Evolutionary conservation across 2,113 vertebrate species (phyloP), one percentile per base, ranked within the genome.

Genomic region (Patagioenas fasciata): DNA sequence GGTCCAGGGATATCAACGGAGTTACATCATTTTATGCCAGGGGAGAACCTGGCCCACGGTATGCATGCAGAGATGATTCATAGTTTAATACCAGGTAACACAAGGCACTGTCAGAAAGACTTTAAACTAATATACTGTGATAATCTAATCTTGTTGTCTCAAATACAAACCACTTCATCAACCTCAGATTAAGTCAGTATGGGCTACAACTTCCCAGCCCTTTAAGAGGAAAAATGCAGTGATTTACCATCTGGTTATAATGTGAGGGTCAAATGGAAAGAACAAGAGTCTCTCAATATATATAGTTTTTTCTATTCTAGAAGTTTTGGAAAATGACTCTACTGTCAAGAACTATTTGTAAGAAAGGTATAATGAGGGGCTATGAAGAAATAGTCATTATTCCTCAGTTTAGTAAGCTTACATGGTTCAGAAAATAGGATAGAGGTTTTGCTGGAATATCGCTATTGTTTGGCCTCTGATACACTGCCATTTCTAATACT

Each of bases 81-180:
- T 85, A 61, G 85, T 94, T 96, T 97, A 96, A 95, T 96, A 89
- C 86, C 85, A 95, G 80, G 92, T 89, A 96, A 96, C 80, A 88
- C 94, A 75, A 91, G 89, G 70, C 86, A 91, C 88, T 95, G 96
- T 94, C 96, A 95, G 80, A 94, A 94, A 95, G 87, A 83, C 96
- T 95, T 95, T 96, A 96, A 97, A 96, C 88, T 94, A 96, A 96
- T 96, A 94, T 95, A 89, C 95, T 96, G 91, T 29, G 11, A 96
- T 97, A 96, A 97, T 96, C 95, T 95, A 95, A 94, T 96, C 95
- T 96, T 90, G 70, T 91, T 97, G 93, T 95, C 95, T 96, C 89
- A 82, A 89, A 95, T 56, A 85, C 95, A 94, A 96, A 95, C 96
- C 96, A 96, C 95, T 97, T 97, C 93, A 96, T 96, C 96, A 97